Base-by-base conservation (phyloP, 64 coral and sea anemone species). In the Porites lutea region DNA sequence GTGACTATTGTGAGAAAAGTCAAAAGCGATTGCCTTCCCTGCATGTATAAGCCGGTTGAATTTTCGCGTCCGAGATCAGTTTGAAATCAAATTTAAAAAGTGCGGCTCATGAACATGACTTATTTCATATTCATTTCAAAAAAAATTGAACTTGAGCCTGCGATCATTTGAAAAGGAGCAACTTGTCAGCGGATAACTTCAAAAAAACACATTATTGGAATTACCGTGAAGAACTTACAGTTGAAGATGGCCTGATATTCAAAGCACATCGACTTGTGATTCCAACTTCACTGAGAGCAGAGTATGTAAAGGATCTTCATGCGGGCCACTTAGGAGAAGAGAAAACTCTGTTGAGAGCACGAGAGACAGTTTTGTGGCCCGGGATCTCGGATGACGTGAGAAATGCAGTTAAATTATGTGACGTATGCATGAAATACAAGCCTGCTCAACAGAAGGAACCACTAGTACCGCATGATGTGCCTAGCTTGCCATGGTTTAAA, bases 291-390 rank as follows among this genome's bases (percentile, higher is more conserved):
- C 51, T 48, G 48, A 72, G 77, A 79, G 52, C 77, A 54, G 77
- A 79, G 46, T 23, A 21, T 61, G 13, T 79, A 44, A 61, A 55
- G 27, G 12, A 88, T 75, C 70, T 65, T 58, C 53, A 75, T 27
- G 52, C 49, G 63, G 87, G 87, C 3, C 72, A 77, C 71, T 21
- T 62, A 22, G 87, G 69, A 62, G 52, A 62, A 6, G 88, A 89
- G 59, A 89, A 78, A 79, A 78, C 72, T 79, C 51, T 68, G 2
- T 49, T 89, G 20, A 75, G 48, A 63, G 88, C 88, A 47, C 60
- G 19, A 14, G 88, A 78, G 47, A 63, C 54, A 65, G 27, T 89
- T 6, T 79, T 89, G n/a, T 89, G 88, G 88, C 88, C 88, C 4
- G 53, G 74, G 4, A 89, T 89, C 57, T 63, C 72, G 1, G 77